Percentiles rank a stretch among this genome's conserved stretches.
These are phyloP conservation scores for Leptobrachium ailaonicum DNA, from an alignment of 2,113 vertebrate species.

Conservation along the genomic window DNA sequence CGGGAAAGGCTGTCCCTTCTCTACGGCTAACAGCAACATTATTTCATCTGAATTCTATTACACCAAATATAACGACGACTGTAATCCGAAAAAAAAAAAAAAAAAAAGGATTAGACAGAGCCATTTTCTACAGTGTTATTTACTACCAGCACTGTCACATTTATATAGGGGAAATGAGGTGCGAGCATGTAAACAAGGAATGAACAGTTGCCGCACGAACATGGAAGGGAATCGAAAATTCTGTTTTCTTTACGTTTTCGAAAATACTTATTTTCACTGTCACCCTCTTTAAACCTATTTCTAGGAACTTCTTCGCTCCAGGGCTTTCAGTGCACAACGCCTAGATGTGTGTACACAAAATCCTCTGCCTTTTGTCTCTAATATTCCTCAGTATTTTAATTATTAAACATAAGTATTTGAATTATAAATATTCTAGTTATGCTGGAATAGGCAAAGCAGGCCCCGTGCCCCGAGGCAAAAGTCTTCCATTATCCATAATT, in stretches of 20 bases:
- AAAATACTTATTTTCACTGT: conserved; percentile 70
- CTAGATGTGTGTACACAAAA: conserved; percentile 85
- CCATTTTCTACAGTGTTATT: not conserved
- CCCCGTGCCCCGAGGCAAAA: conserved; percentile 95
- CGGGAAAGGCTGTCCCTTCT: conserved; percentile 8
- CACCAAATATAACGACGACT: conserved; percentile 17
- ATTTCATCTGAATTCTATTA: conserved; percentile 7
- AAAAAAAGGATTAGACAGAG: not conserved
- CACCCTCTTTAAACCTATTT: conserved; percentile 75
- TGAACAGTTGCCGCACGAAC: conserved; percentile 70
- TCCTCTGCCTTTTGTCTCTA: conserved; percentile 93
- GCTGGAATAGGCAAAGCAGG: conserved; percentile 99
- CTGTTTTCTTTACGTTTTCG: conserved; percentile 69
- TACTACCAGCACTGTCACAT: conserved; percentile 12
- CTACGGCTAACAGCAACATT: not conserved
- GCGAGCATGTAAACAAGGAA: conserved; percentile 68
- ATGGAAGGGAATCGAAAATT: conserved; percentile 77
- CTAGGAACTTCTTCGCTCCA: conserved; percentile 77
- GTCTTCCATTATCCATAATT: conserved; percentile 99
- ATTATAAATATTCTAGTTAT: conserved; percentile 99
- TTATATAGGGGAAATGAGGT: conserved; percentile 61
- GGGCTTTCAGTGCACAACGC: conserved; percentile 78
- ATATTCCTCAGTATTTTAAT: conserved; percentile 98
- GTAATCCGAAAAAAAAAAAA: not conserved
- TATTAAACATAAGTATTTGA: conserved; percentile 99